phyloP scores from a whole-genome alignment of 2,113 vertebrate genomes.

The Ptyas mucosa region DNA sequence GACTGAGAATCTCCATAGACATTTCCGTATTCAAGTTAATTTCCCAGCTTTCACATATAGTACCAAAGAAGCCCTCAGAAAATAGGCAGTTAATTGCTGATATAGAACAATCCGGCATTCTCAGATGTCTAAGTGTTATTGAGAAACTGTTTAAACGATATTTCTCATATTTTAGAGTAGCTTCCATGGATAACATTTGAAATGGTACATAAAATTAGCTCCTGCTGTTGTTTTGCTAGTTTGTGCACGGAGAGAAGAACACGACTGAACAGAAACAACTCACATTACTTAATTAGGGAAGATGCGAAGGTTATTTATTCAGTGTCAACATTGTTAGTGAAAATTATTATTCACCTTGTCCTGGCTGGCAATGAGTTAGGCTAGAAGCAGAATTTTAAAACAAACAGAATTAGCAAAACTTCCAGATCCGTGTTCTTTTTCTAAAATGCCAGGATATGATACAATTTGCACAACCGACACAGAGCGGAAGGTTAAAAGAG shows the following conservation, averaged over 20 bases:
- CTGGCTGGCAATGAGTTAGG: background rate
- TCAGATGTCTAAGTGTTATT: background rate
- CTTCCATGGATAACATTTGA: background rate
- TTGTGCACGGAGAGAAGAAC: background rate
- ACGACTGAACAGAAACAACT: background rate
- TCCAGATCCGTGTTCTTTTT: background rate
- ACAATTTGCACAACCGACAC: background rate
- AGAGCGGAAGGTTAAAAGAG: background rate
- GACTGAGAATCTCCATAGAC: no score
- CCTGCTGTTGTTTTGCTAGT: background rate
- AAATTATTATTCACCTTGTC: background rate
- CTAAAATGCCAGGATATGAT: background rate
- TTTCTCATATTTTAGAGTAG: background rate
- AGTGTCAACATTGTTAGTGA: background rate
- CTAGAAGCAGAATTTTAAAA: background rate
- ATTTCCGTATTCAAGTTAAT: background rate
- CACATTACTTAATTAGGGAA: background rate
- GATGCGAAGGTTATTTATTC: slow-evolving; percentile 1
- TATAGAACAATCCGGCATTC: background rate
- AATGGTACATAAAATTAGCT: slow-evolving; percentile 5
- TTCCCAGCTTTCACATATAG: background rate
- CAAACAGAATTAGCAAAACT: background rate
- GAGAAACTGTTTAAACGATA: background rate
- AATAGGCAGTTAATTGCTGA: background rate
- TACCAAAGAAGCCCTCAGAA: background rate